A percentile compares a stretch with the other conserved stretches of the same genome.
These are phyloP conservation scores for Tauraco hartlaubi DNA, from an alignment of 2,797 vertebrate genomes.

Conservation along the genomic window DNA sequence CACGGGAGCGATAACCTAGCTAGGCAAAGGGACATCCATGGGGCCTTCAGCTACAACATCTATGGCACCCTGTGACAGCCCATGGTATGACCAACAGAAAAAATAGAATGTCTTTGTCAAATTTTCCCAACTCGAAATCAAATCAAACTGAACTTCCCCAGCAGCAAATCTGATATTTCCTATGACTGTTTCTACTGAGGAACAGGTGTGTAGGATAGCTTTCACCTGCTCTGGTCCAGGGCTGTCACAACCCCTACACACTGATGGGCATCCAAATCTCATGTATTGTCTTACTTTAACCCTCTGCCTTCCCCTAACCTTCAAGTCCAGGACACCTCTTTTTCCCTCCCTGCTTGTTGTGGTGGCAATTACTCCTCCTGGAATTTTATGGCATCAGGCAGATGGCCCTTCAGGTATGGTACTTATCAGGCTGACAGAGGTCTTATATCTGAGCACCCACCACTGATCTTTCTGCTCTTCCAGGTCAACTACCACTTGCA, in stretches of 20 bases:
- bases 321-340: not conserved
- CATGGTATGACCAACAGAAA: accelerated
- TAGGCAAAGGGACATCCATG: not conserved
- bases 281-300: not conserved
- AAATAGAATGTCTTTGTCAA: not conserved
- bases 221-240: not conserved
- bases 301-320: not conserved
- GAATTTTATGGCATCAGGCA: not conserved
- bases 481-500: not conserved
- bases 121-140: not conserved
- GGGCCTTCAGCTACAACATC: not conserved
- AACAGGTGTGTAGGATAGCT: accelerated
- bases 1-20: not conserved
- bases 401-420: not conserved
- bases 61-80: not conserved
- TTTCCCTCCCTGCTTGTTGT: not conserved
- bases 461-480: not conserved
- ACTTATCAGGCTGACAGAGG: not conserved
- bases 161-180: not conserved
- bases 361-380: not conserved
- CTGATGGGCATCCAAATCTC: not conserved
- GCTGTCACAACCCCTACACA: not conserved
- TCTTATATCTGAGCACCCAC: not conserved
- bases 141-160: not conserved
- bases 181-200: not conserved